A percentile compares a stretch with the other conserved stretches of the same genome.
phyloP scores from a whole-genome alignment of 1,140 invertebrate genomes.

The Cryptotermes secundus region DNA sequence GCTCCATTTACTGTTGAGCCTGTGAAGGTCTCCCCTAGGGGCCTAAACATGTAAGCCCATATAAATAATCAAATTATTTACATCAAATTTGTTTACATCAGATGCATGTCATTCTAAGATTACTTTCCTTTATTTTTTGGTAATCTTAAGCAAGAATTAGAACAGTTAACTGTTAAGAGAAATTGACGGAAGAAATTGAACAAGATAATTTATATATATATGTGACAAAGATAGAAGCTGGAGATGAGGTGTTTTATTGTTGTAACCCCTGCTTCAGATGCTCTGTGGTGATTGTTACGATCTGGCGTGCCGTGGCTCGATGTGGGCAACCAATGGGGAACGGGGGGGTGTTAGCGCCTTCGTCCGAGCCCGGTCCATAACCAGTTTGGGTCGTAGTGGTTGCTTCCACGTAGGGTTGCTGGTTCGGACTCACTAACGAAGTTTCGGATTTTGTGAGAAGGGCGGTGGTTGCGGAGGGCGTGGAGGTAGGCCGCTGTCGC shows the following conservation, averaged over 20 bases:
- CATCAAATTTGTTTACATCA: no score
- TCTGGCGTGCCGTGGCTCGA: background rate
- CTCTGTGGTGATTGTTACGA: background rate
- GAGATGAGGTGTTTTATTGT: background rate
- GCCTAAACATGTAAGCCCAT: no score
- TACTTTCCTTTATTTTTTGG: background rate
- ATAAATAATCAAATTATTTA: no score
- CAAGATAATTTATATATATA: background rate
- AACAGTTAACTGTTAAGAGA: background rate
- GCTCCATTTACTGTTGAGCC: no score
- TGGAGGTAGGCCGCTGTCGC: slow-evolving; percentile 40
- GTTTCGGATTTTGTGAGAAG: slow-evolving; percentile 41
- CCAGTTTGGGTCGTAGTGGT: slow-evolving; percentile 40
- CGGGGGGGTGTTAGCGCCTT: slow-evolving; percentile 31
- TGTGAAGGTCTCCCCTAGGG: no score
- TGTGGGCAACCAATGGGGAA: background rate
- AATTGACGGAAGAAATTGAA: background rate
- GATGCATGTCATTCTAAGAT: no score
- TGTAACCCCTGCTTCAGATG: background rate
- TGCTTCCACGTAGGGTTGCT: slow-evolving; percentile 37
- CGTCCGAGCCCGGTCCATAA: slow-evolving; percentile 41
- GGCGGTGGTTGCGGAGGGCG: slow-evolving; percentile 39
- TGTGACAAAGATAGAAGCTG: background rate
- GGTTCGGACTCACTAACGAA: slow-evolving; percentile 40
- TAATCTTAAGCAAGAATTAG: background rate